Evolutionary conservation across 2,888 invertebrate genomes (phyloP).

Genomic region (Lydus trimaculatus): DNA sequence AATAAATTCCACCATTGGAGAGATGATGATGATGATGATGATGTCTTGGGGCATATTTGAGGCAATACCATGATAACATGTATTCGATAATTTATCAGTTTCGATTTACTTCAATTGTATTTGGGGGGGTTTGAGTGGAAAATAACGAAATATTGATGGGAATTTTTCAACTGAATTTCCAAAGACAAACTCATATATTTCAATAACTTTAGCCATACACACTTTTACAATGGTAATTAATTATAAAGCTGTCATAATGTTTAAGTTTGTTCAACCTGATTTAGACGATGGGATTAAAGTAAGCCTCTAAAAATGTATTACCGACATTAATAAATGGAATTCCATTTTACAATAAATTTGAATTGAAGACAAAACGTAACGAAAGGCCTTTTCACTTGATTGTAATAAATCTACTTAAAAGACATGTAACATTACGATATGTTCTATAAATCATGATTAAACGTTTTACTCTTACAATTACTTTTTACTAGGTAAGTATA

Average conservation of each 20-base stretch:
- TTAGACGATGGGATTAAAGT: conserved; percentile 21
- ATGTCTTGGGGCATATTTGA: background rate
- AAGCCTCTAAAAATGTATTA: conserved; percentile 19
- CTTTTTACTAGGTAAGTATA: background rate
- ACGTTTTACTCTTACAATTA: background rate
- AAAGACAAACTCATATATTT: background rate
- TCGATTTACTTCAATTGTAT: background rate
- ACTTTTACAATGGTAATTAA: conserved; percentile 4
- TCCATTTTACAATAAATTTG: conserved; percentile 16
- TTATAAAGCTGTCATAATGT: conserved; percentile 14
- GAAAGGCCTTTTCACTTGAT: conserved; percentile 2
- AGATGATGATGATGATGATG: background rate
- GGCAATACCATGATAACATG: background rate
- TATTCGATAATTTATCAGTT: conserved; percentile 1
- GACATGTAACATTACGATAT: background rate
- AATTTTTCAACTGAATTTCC: background rate
- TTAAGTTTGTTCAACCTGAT: conserved; percentile 22
- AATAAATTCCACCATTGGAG: background rate
- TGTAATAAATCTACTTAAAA: background rate
- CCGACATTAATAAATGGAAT: conserved; percentile 8
- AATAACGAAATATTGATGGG: background rate
- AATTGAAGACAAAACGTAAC: background rate
- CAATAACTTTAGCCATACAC: background rate
- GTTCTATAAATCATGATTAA: background rate
- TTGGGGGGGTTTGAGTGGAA: background rate